Percentiles rank a stretch among this genome's conserved stretches.
phyloP scores from a whole-genome alignment of 1,140 invertebrate species.

The Acyrthosiphon pisum region DNA sequence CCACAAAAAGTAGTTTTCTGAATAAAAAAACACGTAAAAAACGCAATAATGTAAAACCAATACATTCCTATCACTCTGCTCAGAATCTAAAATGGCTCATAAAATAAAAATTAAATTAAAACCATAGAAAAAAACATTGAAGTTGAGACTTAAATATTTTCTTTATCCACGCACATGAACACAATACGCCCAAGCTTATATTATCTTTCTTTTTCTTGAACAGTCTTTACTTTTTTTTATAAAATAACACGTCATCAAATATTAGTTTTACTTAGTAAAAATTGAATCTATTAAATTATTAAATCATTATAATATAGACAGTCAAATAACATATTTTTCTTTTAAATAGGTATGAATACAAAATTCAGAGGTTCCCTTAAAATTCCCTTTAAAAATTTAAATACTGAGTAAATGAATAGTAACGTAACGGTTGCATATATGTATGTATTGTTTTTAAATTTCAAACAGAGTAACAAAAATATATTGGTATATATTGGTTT shows the following conservation, averaged over 20 bases:
- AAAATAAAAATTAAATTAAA: background rate
- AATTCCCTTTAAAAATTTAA: too few species aligned
- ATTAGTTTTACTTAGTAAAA: background rate
- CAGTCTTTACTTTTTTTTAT: background rate
- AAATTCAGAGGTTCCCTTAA: background rate
- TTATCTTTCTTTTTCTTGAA: background rate
- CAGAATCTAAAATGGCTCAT: background rate
- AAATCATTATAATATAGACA: background rate
- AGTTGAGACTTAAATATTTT: background rate
- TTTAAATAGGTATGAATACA: background rate
- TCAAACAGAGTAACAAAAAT: background rate
- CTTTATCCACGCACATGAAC: background rate
- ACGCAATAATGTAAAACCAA: background rate
- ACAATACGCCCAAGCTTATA: background rate
- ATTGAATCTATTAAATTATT: background rate
- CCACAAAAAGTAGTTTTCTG: constrained; percentile 5
- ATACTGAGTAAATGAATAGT: background rate
- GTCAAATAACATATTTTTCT: background rate
- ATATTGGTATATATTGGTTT: background rate
- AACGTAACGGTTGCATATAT: background rate
- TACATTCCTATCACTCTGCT: background rate
- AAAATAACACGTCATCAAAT: background rate
- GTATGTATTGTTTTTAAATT: background rate
- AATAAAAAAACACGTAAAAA: background rate
- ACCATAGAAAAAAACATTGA: background rate